These are phyloP conservation scores for Neogale vison DNA, from an alignment of 2,113 vertebrate species.

Conservation along the genomic window DNA sequence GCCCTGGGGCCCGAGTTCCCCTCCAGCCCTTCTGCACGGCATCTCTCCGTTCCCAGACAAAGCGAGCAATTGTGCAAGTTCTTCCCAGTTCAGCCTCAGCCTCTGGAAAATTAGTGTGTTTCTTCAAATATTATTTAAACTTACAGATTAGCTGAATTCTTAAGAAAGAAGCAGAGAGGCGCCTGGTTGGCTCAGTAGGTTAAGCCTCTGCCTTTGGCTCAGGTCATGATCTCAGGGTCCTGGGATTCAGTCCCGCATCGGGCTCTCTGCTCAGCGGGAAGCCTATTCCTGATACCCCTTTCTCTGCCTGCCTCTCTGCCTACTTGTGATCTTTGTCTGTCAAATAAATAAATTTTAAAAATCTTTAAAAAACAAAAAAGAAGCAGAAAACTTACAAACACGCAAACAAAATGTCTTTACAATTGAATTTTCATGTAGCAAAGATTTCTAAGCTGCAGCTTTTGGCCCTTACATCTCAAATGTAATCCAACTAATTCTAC, in stretches of 20 bases:
- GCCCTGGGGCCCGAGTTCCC: background rate
- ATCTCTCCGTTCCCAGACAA: conserved; percentile 44
- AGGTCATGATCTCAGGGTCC: no score
- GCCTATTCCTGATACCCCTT: no score
- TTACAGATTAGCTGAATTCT: conserved; percentile 2
- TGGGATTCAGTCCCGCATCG: no score
- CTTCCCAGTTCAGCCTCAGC: conserved; percentile 8
- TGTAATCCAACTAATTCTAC: background rate
- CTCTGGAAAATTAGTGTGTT: conserved; percentile 55
- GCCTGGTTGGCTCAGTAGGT: no score
- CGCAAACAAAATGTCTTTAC: conserved; percentile 14
- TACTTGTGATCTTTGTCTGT: no score
- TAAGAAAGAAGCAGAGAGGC: conserved; percentile 18
- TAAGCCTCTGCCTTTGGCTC: no score
- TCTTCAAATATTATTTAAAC: conserved; percentile 52
- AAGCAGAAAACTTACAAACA: conserved; percentile 3
- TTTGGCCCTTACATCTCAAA: background rate
- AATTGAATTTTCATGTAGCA: background rate
- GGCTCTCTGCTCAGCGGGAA: no score
- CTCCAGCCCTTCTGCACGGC: background rate
- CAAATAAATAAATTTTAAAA: no score
- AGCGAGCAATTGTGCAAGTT: background rate
- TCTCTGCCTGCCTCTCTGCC: no score
- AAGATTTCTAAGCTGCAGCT: background rate
- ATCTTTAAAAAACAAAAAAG: no score